Conservation (phyloP, 2,113 vertebrate species). For the Cephalopterus ornatus region DNA sequence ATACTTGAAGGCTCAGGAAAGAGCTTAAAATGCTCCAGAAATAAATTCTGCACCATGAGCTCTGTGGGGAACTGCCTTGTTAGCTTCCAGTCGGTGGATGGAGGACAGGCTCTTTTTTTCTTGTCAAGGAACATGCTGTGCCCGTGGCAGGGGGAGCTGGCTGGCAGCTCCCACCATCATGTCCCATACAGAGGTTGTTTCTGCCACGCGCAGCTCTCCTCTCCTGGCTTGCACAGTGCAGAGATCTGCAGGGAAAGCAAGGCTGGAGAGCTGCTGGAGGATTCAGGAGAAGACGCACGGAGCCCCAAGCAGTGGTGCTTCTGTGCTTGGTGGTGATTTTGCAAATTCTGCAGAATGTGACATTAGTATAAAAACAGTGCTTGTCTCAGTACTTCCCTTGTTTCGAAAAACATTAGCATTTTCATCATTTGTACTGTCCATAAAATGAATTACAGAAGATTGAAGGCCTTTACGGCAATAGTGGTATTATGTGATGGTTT, state of each 20-base stretch:
- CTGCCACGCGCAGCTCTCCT: not conserved
- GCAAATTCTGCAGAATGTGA: not conserved
- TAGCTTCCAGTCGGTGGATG: not conserved
- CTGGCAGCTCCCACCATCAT: fast-evolving
- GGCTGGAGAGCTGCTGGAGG: not conserved
- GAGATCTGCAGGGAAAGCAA: not conserved
- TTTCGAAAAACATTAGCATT: not conserved
- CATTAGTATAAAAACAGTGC: not conserved
- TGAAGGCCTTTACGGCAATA: not conserved
- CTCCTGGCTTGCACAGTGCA: fast-evolving
- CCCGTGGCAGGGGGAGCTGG: fast-evolving
- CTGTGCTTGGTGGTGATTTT: not conserved
- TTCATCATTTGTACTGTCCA: not conserved
- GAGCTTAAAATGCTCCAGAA: not conserved
- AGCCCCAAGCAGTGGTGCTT: fast-evolving
- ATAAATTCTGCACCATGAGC: not conserved
- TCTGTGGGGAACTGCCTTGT: not conserved
- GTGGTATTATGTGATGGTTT: not conserved
- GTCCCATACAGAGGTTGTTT: not conserved
- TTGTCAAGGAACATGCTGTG: fast-evolving
- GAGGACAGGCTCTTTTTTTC: not conserved
- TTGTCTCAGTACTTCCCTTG: not conserved
- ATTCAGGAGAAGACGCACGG: fast-evolving
- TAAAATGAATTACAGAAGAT: not conserved
- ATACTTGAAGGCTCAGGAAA: not conserved